Evolutionary conservation across 30 jellyfish, hydroid and myxozoan genomes (phyloP).

Genomic region (Aurelia sp.): DNA sequence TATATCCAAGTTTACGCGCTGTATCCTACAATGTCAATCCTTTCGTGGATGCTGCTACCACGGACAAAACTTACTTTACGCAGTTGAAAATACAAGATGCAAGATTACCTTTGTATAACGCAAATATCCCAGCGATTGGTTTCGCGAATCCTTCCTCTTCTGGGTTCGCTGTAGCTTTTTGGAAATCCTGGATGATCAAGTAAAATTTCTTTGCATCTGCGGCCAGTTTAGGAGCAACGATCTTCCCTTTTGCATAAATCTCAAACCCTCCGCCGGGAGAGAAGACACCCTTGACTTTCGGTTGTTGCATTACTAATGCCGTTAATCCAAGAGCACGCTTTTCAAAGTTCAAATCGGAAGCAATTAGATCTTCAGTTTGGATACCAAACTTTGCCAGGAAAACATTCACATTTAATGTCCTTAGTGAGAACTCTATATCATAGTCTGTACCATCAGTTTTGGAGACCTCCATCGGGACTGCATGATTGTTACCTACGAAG

Average conservation of each 20-base stretch:
- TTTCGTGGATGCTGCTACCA: too few species aligned
- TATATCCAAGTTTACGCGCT: too few species aligned
- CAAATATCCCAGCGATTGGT: constrained; percentile 25
- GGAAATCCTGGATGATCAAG: background rate
- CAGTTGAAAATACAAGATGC: too few species aligned
- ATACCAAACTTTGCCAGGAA: constrained; percentile 24
- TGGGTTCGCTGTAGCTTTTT: background rate
- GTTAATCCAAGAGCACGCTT: constrained; percentile 6
- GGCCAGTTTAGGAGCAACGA: too few species aligned
- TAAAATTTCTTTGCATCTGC: background rate
- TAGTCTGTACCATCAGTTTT: constrained; percentile 11
- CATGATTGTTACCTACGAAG: constrained; percentile 1
- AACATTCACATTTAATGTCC: background rate
- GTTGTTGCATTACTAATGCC: background rate
- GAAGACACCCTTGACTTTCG: constrained; percentile 29
- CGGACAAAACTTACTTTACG: too few species aligned
- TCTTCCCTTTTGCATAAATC: too few species aligned
- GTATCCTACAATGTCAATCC: too few species aligned
- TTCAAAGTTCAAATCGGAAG: background rate
- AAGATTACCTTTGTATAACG: background rate
- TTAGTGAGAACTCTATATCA: background rate
- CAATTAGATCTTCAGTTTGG: background rate
- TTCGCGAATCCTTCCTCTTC: constrained; percentile 2
- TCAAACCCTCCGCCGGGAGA: constrained; percentile 15
- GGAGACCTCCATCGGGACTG: constrained; percentile 13